Conservation (phyloP, 2,888 invertebrate genomes). For the Mesodorylaimus sp. region DNA sequence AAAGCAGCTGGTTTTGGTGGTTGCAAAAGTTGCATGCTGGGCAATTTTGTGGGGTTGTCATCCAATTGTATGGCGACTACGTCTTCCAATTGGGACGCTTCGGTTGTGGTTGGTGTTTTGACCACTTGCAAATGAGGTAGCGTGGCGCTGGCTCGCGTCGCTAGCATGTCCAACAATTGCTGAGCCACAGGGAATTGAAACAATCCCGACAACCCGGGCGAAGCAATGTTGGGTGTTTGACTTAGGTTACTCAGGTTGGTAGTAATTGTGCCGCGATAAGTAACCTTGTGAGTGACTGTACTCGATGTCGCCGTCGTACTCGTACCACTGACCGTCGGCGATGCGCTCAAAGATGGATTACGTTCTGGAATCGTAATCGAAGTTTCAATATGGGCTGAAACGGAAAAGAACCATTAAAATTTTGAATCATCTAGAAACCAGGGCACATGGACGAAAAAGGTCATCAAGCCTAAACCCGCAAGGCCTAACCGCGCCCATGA, state of each 20-base stretch:
- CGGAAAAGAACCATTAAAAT: no score
- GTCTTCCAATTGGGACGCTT: slow-evolving; percentile 10
- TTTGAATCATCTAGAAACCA: no score
- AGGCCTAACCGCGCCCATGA: no score
- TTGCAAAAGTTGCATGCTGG: neutral
- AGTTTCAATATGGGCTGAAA: slow-evolving; percentile 12
- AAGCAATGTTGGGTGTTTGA: slow-evolving; percentile 4
- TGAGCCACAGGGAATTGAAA: slow-evolving; percentile 23
- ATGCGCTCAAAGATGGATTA: neutral
- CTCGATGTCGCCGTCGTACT: neutral
- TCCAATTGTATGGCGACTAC: neutral
- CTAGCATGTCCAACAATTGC: slow-evolving; percentile 1
- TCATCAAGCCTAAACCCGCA: no score
- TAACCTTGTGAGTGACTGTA: slow-evolving; percentile 8
- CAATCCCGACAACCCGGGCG: slow-evolving; percentile 18
- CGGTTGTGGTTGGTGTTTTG: slow-evolving; percentile 8
- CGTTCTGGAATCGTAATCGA: slow-evolving; percentile 10
- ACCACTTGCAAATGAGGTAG: slow-evolving; percentile 5
- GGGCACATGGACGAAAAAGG: no score
- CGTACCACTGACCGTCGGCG: neutral
- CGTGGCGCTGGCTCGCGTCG: neutral
- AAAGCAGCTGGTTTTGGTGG: no score
- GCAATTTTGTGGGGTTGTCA: neutral
- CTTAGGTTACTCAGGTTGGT: slow-evolving; percentile 4
- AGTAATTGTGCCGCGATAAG: slow-evolving; percentile 9